Evolutionary conservation across 64 coral and sea anemone species (phyloP).

Genomic region (Dendrophyllia cribrosa): DNA sequence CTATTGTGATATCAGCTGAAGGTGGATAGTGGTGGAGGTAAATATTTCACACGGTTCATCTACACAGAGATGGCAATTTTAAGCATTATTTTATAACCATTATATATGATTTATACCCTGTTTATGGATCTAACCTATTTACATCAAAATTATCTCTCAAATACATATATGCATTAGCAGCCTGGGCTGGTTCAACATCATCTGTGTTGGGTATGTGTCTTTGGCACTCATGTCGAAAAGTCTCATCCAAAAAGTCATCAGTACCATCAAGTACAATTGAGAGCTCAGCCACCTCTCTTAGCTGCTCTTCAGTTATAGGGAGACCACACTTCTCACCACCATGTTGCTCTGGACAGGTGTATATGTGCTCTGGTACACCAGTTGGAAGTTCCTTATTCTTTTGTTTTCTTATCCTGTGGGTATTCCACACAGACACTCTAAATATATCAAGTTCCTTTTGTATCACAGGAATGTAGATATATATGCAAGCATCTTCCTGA

Average conservation of each 20-base stretch:
- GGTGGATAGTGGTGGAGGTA: no score
- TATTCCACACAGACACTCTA: conserved; percentile 50
- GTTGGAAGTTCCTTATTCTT: conserved; percentile 66
- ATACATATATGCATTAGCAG: conserved; percentile 72
- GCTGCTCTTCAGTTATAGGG: conserved; percentile 57
- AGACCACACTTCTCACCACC: conserved; percentile 69
- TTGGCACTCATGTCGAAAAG: conserved; percentile 60
- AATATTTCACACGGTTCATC: no score
- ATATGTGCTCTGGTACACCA: conserved; percentile 60
- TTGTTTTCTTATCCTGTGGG: conserved; percentile 59
- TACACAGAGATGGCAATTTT: no score
- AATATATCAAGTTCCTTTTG: conserved; percentile 68
- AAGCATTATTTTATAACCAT: no score
- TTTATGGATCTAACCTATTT: no score
- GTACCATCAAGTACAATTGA: conserved; percentile 52
- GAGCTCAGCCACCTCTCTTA: conserved; percentile 57
- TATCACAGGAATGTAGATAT: conserved; percentile 43
- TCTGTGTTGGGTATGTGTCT: conserved; percentile 64
- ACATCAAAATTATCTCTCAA: neutral
- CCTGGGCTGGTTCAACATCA: conserved; percentile 66
- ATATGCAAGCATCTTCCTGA: conserved; percentile 63
- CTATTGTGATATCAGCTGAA: no score
- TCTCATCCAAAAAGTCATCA: conserved; percentile 58
- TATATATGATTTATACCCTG: no score
- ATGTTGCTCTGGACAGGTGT: conserved; percentile 54